These are phyloP conservation scores for Oedothorax gibbosus DNA, from an alignment of 1,140 invertebrate genomes.

Conservation along the genomic window DNA sequence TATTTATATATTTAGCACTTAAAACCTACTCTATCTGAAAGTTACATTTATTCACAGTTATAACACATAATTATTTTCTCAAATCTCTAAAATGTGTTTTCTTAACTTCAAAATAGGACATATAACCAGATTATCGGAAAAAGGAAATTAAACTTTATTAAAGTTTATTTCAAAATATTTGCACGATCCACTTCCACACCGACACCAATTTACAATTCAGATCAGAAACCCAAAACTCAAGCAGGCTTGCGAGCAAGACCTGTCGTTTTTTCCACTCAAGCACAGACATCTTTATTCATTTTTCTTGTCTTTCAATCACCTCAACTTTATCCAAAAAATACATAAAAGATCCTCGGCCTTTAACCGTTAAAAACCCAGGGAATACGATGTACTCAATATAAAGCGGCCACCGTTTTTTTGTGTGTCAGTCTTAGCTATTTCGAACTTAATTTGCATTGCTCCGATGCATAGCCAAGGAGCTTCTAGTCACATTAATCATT, in stretches of 20 bases:
- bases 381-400: conserved; percentile 34
- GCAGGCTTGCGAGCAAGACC: conserved; percentile 8
- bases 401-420: conserved; percentile 12
- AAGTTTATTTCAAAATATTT: not conserved
- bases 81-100: no score
- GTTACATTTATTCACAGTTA: no score
- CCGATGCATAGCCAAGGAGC: conserved; percentile 49
- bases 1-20: no score
- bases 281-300: conserved; percentile 46
- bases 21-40: no score
- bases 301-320: conserved; percentile 16
- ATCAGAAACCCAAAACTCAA: conserved; percentile 13
- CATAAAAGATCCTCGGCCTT: conserved; percentile 12
- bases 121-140: no score
- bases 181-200: not conserved
- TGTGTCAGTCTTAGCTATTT: conserved; percentile 33
- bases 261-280: conserved; percentile 14
- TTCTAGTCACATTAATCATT: conserved; percentile 53
- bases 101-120: no score
- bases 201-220: conserved; percentile 36
- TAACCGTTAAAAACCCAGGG: conserved; percentile 30
- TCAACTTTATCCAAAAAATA: conserved; percentile 20
- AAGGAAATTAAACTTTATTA: not conserved
- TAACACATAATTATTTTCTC: no score
- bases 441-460: conserved; percentile 52